These are phyloP conservation scores for Holothuria leucospilota DNA, from an alignment of 53 echinoderm and acorn worm species.

Conservation along the genomic window DNA sequence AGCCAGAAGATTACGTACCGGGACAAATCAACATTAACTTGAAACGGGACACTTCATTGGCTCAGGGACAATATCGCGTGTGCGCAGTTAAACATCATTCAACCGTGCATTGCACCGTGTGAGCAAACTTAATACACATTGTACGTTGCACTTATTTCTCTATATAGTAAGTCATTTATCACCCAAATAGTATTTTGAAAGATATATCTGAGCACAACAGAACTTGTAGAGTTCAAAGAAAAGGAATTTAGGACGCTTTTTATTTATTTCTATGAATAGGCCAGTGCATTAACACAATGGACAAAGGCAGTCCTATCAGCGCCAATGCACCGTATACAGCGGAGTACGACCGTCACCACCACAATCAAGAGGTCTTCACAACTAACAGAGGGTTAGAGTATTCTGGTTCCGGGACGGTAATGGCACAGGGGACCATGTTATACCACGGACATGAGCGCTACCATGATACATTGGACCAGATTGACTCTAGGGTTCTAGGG, in stretches of 20 bases:
- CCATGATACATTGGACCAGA: conserved; percentile 69
- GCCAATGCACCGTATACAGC: conserved; percentile 54
- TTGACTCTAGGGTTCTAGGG: conserved; percentile 13
- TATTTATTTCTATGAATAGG: conserved; percentile 44
- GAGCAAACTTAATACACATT: conserved; percentile 32
- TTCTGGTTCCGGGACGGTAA: conserved; percentile 55
- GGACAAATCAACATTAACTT: conserved; percentile 22
- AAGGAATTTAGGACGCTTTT: conserved; percentile 26
- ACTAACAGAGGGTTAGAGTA: conserved; percentile 82
- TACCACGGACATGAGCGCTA: conserved; percentile 79
- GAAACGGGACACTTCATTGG: conserved; percentile 41
- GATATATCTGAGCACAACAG: conserved; percentile 14
- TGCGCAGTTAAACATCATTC: conserved; percentile 42
- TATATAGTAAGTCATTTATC: conserved; percentile 39
- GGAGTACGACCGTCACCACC: conserved; percentile 73
- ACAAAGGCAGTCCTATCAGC: conserved; percentile 49
- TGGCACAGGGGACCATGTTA: conserved; percentile 74
- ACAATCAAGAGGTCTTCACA: conserved; percentile 67
- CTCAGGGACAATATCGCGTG: conserved; percentile 36
- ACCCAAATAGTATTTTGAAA: conserved; percentile 44
- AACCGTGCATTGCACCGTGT: conserved; percentile 21
- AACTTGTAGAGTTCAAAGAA: conserved; percentile 16
- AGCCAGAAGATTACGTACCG: neutral
- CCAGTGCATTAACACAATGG: conserved; percentile 52
- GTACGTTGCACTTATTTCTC: conserved; percentile 16